Evolutionary conservation across 2,888 invertebrate species (phyloP).

Genomic region (Clanis bilineata): DNA sequence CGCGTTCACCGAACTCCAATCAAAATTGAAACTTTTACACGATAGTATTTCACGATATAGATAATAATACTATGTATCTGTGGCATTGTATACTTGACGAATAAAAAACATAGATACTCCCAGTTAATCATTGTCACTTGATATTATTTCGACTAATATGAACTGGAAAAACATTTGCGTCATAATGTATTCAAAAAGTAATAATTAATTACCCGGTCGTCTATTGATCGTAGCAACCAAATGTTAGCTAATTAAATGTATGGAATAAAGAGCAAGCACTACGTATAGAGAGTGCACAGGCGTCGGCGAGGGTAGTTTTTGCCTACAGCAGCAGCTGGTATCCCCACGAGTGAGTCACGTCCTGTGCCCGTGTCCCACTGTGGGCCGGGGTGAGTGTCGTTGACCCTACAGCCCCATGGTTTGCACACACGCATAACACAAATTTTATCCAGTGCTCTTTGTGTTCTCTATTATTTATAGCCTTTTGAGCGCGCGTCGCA

Average conservation of each 20-base stretch:
- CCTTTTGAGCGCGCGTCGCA: conserved; percentile 54
- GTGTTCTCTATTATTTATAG: conserved; percentile 70
- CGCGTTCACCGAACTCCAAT: conserved; percentile 13
- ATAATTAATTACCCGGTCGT: background rate
- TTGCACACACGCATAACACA: conserved; percentile 63
- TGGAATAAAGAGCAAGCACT: background rate
- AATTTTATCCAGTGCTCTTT: conserved; percentile 75
- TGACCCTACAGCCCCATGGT: conserved; percentile 77
- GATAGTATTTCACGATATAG: background rate
- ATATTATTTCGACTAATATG: background rate
- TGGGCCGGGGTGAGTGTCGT: conserved; percentile 77
- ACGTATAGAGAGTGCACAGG: background rate
- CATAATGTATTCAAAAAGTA: background rate
- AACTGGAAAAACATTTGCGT: background rate
- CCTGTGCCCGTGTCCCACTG: conserved; percentile 73
- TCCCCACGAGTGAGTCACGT: conserved; percentile 79
- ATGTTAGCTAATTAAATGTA: conserved; percentile 1
- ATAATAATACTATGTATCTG: background rate
- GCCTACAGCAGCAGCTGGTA: conserved; percentile 77
- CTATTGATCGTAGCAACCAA: background rate
- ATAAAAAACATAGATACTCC: background rate
- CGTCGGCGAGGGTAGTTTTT: conserved; percentile 71
- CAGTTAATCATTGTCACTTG: background rate
- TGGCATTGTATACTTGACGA: background rate
- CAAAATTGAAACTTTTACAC: conserved; percentile 19